Evolutionary conservation across 2,888 invertebrate species (phyloP), one percentile per base, ranked within the genome.

Genomic region (Hyalella azteca): DNA sequence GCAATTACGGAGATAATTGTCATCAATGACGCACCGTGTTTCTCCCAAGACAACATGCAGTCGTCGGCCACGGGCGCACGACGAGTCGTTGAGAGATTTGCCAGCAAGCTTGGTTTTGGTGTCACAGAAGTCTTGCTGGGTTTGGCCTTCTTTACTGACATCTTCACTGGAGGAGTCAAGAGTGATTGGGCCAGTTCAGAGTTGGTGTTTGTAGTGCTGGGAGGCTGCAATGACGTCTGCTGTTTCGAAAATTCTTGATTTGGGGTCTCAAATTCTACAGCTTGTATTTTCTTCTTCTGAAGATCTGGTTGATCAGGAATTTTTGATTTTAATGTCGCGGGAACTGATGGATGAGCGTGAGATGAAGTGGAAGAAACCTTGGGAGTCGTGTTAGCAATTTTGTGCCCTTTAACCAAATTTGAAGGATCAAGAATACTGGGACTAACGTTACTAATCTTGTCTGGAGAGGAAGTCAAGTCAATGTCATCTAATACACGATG

Each of bases 21-120:
- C n/a, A n/a, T n/a, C n/a, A n/a, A n/a, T n/a, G n/a, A 22, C 54
- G 54, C 26, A 66, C 66, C 66, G 19, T 66, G 66, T 39, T 66
- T 66, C 66, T 66, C 66, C 66, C 66, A 66, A 11, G 66, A 66
- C 13, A 66, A 36, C 66, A 66, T 66, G 66, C 66, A 66, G 13
- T 66, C 66, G 19, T 66, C 66, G 19, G 66, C 66, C 66, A 66
- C 36, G 13, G 66, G 66, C 9, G 66, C 66, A 36, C 66, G 32
- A 36, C 66, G 11, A 7, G 66, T 66, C 19, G 66, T 66, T 36
- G 66, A 66, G 3, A 66, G 66, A 36, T 36, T 66, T 7, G 36
- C 66, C 39, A 66, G 66, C 39, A 66, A 4, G 36, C 66, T 36
- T 9, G 36, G 36, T 36, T 66, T 66, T 15, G 32, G 4, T 66